A percentile compares a stretch with the other conserved stretches of the same genome.
Evolutionary conservation across 2,888 invertebrate species (phyloP).

Genomic region (Carterocephalus palaemon): DNA sequence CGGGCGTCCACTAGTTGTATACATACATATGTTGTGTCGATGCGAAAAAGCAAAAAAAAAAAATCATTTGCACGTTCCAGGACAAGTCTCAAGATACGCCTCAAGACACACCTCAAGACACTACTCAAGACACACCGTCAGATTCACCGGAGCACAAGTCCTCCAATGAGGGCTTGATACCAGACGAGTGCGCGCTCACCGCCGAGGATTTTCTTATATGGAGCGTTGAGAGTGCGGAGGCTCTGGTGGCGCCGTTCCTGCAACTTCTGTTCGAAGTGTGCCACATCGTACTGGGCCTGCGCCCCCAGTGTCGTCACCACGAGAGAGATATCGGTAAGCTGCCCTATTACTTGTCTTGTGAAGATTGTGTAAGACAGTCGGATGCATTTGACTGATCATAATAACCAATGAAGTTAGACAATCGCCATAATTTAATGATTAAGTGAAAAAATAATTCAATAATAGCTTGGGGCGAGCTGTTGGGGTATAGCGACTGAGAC

Average conservation of each 20-base stretch:
- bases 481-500: too few relatives aligned
- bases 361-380: background rate
- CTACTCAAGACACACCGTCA: background rate
- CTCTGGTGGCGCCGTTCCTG: conserved; percentile 84
- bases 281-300: conserved; percentile 90
- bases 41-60: too few relatives aligned
- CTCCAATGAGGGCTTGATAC: conserved; percentile 33
- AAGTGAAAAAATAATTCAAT: too few relatives aligned
- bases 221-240: conserved; percentile 84
- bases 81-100: too few relatives aligned
- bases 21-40: too few relatives aligned
- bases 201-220: conserved; percentile 93
- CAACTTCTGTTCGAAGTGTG: conserved; percentile 89
- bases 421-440: background rate
- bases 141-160: background rate
- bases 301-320: conserved; percentile 88
- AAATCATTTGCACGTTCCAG: too few relatives aligned
- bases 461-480: too few relatives aligned
- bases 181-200: conserved; percentile 60
- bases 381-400: background rate
- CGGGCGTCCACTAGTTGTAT: too few relatives aligned
- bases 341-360: too few relatives aligned
- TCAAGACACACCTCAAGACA: too few relatives aligned
- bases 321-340: conserved; percentile 86
- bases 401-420: background rate